These are phyloP conservation scores for Pomatorhinus ruficollis DNA, from an alignment of 2,113 vertebrate species.

Conservation along the genomic window DNA sequence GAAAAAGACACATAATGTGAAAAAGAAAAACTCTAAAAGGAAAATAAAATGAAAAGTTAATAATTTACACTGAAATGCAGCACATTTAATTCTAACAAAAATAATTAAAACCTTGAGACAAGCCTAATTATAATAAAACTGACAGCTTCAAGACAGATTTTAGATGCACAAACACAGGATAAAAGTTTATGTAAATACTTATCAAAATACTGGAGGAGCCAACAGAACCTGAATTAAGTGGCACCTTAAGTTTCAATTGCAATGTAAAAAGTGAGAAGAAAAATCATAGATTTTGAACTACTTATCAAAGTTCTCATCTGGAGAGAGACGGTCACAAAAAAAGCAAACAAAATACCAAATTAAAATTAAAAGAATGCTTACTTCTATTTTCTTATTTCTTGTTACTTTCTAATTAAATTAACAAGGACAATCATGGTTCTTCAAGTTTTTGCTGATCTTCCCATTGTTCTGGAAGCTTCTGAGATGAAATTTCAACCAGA, in stretches of 20 bases:
- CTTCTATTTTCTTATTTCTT: background rate
- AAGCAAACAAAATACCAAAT: background rate
- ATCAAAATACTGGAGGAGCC: background rate
- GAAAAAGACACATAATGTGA: background rate
- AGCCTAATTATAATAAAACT: background rate
- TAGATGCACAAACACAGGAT: background rate
- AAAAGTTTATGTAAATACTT: background rate
- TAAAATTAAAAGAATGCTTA: background rate
- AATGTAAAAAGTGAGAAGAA: background rate
- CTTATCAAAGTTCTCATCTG: background rate
- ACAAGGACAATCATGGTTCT: background rate
- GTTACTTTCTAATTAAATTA: background rate
- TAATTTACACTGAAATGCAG: background rate
- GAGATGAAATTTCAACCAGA: background rate
- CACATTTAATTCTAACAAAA: background rate
- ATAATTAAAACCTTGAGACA: background rate
- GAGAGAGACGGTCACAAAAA: background rate
- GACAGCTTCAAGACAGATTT: background rate
- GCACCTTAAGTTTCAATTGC: background rate
- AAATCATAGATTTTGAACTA: background rate
- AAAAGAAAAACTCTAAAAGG: background rate
- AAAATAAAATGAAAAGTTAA: background rate
- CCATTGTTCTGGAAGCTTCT: background rate
- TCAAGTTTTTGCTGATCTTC: background rate
- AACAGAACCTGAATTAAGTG: background rate